Conservation (phyloP, 2,113 vertebrate genomes). For the Chitala chitala region DNA sequence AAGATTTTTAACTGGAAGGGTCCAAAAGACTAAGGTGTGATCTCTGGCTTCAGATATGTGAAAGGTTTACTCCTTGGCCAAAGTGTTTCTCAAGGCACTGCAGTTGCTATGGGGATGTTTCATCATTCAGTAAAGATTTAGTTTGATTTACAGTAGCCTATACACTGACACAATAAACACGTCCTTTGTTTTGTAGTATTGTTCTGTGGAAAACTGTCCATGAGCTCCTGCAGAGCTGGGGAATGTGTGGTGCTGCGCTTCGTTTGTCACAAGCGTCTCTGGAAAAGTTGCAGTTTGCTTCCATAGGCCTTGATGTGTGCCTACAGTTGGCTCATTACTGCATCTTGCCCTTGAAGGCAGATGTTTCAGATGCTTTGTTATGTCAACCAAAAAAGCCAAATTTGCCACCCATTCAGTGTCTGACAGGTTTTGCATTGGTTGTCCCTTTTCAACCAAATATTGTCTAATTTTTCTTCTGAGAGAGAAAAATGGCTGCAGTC, state of each 20-base stretch:
- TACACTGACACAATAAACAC: no score
- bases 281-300: constrained; percentile 30
- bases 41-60: no score
- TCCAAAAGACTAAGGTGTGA: no score
- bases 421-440: constrained; percentile 31
- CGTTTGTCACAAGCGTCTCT: constrained; percentile 28
- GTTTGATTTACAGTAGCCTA: no score
- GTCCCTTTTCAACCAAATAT: constrained; percentile 31
- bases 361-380: constrained; percentile 34
- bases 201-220: constrained; percentile 31
- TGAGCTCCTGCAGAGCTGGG: constrained; percentile 24
- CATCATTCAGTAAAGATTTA: no score
- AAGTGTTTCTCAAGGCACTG: no score
- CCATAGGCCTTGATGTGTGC: constrained; percentile 36
- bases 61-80: no score
- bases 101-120: no score
- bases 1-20: no score
- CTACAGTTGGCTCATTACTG: constrained; percentile 33
- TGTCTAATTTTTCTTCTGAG: constrained; percentile 27
- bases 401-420: constrained; percentile 34
- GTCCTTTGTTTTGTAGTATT: constrained; percentile 33
- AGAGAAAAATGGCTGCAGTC: constrained; percentile 31
- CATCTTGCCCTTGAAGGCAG: constrained; percentile 27
- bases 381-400: constrained; percentile 36
- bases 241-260: constrained; percentile 29